Base-by-base conservation (phyloP, 2,113 vertebrate species). In the Podarcis muralis region DNA sequence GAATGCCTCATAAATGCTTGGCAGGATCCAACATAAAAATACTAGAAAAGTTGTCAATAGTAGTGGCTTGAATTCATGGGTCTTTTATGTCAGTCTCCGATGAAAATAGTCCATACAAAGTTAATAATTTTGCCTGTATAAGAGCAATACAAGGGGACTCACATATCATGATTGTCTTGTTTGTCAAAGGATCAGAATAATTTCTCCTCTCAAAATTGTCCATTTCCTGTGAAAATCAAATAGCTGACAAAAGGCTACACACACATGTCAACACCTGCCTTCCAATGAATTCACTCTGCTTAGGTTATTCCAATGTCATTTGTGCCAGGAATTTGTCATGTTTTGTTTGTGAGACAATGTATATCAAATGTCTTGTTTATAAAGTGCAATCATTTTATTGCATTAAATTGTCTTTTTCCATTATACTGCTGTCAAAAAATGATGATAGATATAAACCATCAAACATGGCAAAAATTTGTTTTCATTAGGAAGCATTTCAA, bases 401-500 rank as follows among this genome's bases (percentile, higher is more conserved):
- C 87, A 83, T 89, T 94, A 90, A 96, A 87, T 86, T 92, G 83
- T 94, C 86, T 91, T 94, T 94, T 69, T 57, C 83, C 69, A 93
- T 92, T 93, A 93, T 87, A 59, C 27, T 90, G 23, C 89, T 95
- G 90, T 96, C 92, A 94, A 91, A 96, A 92, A 91, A 57, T 87
- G 13, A 89, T 92, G 83, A 92, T 40, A 93, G 88, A 82, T 92
- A 93, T 90, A 93, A 93, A 68, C 66, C 92, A 95, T 92, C 88
- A 93, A 93, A 96, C 86, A 91, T 75, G 78, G 81, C 35, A 94
- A 83, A 66, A 95, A 92, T 89, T 92, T 93, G 62, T 96, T 97
- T 96, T 95, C 93, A 92, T 96, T 95, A 95, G 85, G 89, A 96
- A 95, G 92, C 22, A 92, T 94, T 95, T 95, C 93, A 92, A 62